Conservation (phyloP, 2,888 invertebrate genomes). For the Sesia bembeciformis region DNA sequence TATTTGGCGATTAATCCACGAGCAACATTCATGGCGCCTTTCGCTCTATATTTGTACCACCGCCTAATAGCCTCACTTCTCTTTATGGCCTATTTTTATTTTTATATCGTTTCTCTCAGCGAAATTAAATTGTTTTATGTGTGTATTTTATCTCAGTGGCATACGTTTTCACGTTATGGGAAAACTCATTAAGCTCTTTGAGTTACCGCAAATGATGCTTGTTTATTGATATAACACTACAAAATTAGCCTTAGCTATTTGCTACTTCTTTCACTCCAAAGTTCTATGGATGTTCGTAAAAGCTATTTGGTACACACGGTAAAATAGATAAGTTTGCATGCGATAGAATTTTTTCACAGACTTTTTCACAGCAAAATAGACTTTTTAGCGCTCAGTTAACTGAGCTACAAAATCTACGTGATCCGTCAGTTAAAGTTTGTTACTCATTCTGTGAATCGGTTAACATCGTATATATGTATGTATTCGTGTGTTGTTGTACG, state of each 20-base stretch:
- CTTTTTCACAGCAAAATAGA: too few species aligned
- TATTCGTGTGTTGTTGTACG: too few species aligned
- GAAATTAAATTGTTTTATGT: slow-evolving; percentile 44
- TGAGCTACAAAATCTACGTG: too few species aligned
- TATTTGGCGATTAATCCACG: slow-evolving; percentile 3
- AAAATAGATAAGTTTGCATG: too few species aligned
- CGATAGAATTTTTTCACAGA: too few species aligned
- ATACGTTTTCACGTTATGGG: not conserved
- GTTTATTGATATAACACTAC: not conserved
- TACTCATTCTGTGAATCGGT: too few species aligned
- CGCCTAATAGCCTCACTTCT: slow-evolving; percentile 27
- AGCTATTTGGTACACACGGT: too few species aligned
- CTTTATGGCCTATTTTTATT: slow-evolving; percentile 48
- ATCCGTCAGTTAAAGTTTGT: too few species aligned
- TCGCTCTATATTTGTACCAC: slow-evolving; percentile 8
- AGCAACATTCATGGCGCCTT: not conserved
- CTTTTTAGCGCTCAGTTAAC: too few species aligned
- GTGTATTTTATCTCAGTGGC: not conserved
- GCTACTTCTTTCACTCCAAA: too few species aligned
- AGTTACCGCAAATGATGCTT: not conserved
- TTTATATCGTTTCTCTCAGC: slow-evolving; percentile 47
- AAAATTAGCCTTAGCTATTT: not conserved
- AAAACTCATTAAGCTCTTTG: not conserved
- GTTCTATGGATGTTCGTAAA: too few species aligned
- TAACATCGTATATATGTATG: too few species aligned